phyloP scores from a whole-genome alignment of 1,140 invertebrate species.

The Cotesia chilonis region DNA sequence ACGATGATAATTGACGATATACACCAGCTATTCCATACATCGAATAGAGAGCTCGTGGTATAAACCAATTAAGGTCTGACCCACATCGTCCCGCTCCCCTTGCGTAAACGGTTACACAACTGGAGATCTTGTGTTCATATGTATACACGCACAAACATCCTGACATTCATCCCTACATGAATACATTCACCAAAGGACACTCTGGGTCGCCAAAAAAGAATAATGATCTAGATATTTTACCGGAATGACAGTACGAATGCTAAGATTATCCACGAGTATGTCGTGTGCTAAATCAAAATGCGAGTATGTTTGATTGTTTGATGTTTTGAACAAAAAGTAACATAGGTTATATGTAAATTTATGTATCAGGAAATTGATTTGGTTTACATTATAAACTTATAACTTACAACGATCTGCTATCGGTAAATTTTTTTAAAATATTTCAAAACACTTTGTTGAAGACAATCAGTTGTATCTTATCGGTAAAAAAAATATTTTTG shows the following conservation, averaged over 20 bases:
- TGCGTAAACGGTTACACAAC: background rate
- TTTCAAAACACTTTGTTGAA: too few species aligned
- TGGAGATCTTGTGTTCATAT: background rate
- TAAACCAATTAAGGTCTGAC: constrained; percentile 39
- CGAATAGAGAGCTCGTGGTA: constrained; percentile 17
- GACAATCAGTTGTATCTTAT: too few species aligned
- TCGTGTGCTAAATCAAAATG: background rate
- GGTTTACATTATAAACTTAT: too few species aligned
- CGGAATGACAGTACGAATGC: constrained; percentile 10
- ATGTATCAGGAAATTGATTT: background rate
- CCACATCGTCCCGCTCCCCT: constrained; percentile 18
- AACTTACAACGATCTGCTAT: too few species aligned
- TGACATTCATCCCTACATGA: too few species aligned
- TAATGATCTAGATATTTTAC: background rate
- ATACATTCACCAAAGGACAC: background rate
- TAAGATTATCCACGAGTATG: background rate
- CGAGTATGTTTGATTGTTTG: background rate
- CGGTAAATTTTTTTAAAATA: too few species aligned
- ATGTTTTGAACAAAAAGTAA: background rate
- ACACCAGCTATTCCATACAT: background rate
- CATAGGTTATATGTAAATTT: background rate
- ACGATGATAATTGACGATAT: constrained; percentile 14
- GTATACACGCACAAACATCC: background rate
- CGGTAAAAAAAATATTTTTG: too few species aligned
- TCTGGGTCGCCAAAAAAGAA: background rate